Evolutionary conservation across 2,113 vertebrate species (phyloP).

Genomic region (Dasyprocta punctata): DNA sequence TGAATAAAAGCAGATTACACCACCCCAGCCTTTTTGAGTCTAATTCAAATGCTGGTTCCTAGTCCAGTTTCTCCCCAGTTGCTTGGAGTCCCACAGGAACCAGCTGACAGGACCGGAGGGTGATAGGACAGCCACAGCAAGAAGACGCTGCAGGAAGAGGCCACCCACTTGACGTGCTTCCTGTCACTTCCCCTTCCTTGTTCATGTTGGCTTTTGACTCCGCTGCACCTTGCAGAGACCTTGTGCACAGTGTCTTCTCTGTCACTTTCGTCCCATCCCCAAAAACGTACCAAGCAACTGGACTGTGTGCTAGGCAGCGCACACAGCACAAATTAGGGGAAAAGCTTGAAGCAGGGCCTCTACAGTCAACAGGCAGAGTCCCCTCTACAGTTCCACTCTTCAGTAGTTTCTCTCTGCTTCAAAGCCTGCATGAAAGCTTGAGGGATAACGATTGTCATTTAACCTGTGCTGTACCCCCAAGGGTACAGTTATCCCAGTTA

Average conservation of each 20-base stretch:
- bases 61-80: not conserved
- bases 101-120: not conserved
- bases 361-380: not conserved
- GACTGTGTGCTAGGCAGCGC: not conserved
- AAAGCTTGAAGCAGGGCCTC: not conserved
- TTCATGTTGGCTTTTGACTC: not conserved
- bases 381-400: not conserved
- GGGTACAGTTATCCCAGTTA: not conserved
- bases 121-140: not conserved
- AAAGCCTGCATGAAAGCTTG: not conserved
- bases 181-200: not conserved
- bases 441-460: not conserved
- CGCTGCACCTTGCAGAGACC: not conserved
- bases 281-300: not conserved
- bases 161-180: conserved; percentile 38
- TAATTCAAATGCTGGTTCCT: not conserved
- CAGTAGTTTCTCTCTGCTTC: not conserved
- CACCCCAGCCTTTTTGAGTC: not conserved
- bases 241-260: not conserved
- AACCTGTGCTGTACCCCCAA: not conserved
- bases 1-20: not conserved
- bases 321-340: not conserved
- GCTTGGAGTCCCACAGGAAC: not conserved
- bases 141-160: conserved; percentile 32
- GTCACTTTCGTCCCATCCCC: no score